A percentile compares a stretch with the other conserved stretches of the same genome.
Conservation (phyloP, 2,888 invertebrate genomes). For the Thumatha senex region DNA sequence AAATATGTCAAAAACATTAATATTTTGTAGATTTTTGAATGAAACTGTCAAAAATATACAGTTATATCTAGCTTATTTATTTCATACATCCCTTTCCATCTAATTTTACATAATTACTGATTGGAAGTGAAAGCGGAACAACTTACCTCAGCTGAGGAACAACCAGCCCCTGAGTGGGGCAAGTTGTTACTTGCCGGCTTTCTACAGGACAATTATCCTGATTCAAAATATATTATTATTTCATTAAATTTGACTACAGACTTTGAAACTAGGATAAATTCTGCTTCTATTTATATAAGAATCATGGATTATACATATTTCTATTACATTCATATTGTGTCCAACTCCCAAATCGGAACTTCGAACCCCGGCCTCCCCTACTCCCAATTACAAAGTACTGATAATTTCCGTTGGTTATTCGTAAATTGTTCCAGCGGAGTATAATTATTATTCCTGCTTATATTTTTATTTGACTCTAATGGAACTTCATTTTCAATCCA, state of each 20-base stretch:
- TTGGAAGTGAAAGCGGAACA: background rate
- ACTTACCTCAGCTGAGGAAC: background rate
- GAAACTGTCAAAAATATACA: background rate
- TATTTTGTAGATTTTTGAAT: too few relatives aligned
- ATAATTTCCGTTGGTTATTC: too few relatives aligned
- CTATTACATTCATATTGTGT: background rate
- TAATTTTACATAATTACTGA: background rate
- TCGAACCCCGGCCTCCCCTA: conserved; percentile 3
- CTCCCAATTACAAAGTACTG: too few relatives aligned
- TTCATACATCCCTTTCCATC: background rate
- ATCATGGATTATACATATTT: background rate
- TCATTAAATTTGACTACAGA: background rate
- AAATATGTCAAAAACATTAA: too few relatives aligned
- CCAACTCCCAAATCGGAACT: background rate
- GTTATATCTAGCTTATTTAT: background rate
- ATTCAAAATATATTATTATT: background rate
- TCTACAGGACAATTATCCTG: background rate
- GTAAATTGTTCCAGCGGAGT: too few relatives aligned
- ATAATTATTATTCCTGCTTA: too few relatives aligned
- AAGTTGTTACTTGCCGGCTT: background rate
- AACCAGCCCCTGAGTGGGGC: background rate
- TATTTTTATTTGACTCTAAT: too few relatives aligned
- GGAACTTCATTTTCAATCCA: too few relatives aligned
- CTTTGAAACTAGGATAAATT: background rate
- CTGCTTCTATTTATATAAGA: too few relatives aligned